Percentiles rank a stretch among this genome's conserved stretches.
Conservation (phyloP, 2,113 vertebrate species). For the Catharus minimus region DNA sequence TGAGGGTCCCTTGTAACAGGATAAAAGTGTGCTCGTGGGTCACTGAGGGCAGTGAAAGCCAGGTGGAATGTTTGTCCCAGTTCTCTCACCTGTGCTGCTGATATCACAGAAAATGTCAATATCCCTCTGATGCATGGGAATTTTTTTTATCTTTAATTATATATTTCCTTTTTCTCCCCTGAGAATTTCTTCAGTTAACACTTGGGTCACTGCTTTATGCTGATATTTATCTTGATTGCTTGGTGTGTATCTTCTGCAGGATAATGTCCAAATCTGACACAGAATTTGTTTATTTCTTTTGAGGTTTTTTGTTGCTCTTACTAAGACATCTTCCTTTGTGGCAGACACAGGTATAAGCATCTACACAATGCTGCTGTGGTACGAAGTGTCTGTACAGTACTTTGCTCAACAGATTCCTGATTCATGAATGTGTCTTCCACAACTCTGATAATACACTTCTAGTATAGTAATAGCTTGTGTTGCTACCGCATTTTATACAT, state of each 20-base stretch:
- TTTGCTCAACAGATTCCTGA: not conserved
- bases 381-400: not conserved
- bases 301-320: not conserved
- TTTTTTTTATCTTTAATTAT: not conserved
- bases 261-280: not conserved
- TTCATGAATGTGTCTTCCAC: not conserved
- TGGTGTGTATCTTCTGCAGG: not conserved
- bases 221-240: not conserved
- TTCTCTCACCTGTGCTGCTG: not conserved
- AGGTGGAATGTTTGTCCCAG: not conserved
- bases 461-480: not conserved
- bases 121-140: not conserved
- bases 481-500: not conserved
- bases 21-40: rapidly evolving
- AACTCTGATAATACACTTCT: constrained; percentile 23
- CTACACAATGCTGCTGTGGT: constrained; percentile 6
- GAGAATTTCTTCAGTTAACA: not conserved
- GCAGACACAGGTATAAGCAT: not conserved
- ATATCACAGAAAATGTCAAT: not conserved
- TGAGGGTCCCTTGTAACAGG: not conserved
- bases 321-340: not conserved
- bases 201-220: not conserved
- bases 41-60: not conserved
- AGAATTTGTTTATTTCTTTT: not conserved
- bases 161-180: not conserved